Percentiles rank a stretch among this genome's conserved stretches.
phyloP scores from a whole-genome alignment of 2,797 vertebrate genomes.

The Helostoma temminkii region DNA sequence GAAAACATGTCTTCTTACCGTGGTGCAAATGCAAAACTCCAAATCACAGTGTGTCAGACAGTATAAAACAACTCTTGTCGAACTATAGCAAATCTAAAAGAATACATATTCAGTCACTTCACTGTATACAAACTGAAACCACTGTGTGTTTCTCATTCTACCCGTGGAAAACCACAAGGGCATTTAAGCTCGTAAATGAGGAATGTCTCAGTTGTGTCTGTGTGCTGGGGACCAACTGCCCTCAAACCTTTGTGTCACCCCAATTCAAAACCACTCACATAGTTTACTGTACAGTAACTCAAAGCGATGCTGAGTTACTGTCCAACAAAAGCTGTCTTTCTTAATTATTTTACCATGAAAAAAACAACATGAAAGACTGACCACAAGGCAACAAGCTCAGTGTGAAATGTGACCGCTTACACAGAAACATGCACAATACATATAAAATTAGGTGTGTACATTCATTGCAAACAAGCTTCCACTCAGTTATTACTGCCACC shows the following conservation, averaged over 20 bases:
- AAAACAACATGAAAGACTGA: conserved; percentile 36
- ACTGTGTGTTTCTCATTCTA: conserved; percentile 29
- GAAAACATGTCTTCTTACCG: not conserved
- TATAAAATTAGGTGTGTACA: no score
- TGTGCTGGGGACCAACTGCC: conserved; percentile 14
- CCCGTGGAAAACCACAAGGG: conserved; percentile 44
- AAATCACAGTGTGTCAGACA: conserved; percentile 1
- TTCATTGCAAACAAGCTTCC: no score
- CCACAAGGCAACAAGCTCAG: conserved; percentile 12
- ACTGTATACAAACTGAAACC: conserved; percentile 7
- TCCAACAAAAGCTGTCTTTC: conserved; percentile 39
- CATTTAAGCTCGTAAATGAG: conserved; percentile 41
- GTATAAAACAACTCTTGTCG: not conserved
- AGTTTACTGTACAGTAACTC: conserved; percentile 21
- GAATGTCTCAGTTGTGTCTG: conserved; percentile 53
- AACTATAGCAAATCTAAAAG: not conserved
- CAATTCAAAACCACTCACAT: conserved; percentile 36
- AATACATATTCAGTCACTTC: conserved; percentile 10
- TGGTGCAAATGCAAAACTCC: not conserved
- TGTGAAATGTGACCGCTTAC: not conserved
- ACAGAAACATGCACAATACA: not conserved
- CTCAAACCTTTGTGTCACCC: conserved; percentile 32
- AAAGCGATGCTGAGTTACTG: conserved; percentile 27
- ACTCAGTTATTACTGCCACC: no score
- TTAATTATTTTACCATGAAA: conserved; percentile 26